phyloP scores from a whole-genome alignment of 1,140 invertebrate species.

The Venturia canescens region DNA sequence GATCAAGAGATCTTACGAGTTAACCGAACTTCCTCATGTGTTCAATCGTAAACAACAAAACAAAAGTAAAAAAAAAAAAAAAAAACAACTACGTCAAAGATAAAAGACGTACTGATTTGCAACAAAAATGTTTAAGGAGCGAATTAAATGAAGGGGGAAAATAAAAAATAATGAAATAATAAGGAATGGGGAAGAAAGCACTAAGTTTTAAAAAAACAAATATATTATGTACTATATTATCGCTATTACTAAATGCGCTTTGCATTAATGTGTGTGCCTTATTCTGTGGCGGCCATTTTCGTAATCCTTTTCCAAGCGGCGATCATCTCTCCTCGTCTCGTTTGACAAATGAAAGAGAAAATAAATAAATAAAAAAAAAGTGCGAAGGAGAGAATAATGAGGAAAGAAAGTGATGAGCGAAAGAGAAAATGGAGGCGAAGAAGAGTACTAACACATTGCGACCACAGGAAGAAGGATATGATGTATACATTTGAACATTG shows the following conservation, averaged over 20 bases:
- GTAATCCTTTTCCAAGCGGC: conserved; percentile 68
- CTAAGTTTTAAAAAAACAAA: conserved; percentile 43
- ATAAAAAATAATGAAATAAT: too few species aligned
- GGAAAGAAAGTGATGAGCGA: background rate
- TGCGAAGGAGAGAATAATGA: background rate
- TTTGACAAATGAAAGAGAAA: background rate
- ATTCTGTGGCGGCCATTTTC: conserved; percentile 76
- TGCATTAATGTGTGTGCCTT: conserved; percentile 77
- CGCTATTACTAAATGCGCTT: conserved; percentile 71
- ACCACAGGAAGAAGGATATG: conserved; percentile 32
- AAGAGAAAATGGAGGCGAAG: conserved; percentile 41
- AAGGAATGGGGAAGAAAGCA: too few species aligned
- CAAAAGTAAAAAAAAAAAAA: too few species aligned
- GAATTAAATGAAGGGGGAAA: too few species aligned
- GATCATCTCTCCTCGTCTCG: conserved; percentile 32
- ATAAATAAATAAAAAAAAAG: background rate
- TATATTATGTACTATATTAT: conserved; percentile 61
- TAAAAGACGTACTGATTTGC: too few species aligned
- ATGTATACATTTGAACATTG: conserved; percentile 32
- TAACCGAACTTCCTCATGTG: too few species aligned
- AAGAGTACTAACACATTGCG: conserved; percentile 40
- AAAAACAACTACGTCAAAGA: too few species aligned
- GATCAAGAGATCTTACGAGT: background rate
- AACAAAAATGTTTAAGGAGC: too few species aligned
- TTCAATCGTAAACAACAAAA: too few species aligned